A percentile compares a stretch with the other conserved stretches of the same genome.
phyloP scores from a whole-genome alignment of 2,888 invertebrate genomes.

The Ecdyonurus torrentis region DNA sequence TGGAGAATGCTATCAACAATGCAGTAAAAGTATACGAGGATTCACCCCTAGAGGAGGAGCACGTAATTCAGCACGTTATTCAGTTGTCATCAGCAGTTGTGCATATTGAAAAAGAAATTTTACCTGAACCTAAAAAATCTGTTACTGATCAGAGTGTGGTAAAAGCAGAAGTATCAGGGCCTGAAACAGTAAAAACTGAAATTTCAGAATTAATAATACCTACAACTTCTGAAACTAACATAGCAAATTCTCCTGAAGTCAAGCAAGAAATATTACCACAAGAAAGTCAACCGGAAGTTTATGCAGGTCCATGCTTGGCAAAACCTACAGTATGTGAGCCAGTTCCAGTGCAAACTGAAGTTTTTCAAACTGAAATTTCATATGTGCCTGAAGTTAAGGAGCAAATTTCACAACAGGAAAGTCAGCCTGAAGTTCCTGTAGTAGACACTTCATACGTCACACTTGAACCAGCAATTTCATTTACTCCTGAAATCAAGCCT shows the following conservation, averaged over 20 bases:
- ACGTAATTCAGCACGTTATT: constrained; percentile 16
- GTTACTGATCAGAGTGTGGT: neutral
- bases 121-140: neutral
- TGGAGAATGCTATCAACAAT: too few relatives aligned
- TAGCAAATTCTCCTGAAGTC: neutral
- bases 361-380: neutral
- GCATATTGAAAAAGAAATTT: neutral
- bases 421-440: too few relatives aligned
- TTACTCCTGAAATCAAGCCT: constrained; percentile 4
- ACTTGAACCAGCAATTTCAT: too few relatives aligned
- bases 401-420: neutral
- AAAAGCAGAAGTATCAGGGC: neutral
- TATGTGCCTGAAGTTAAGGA: constrained; percentile 1
- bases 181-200: neutral
- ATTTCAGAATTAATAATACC: neutral
- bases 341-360: neutral
- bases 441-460: too few relatives aligned
- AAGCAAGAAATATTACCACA: neutral
- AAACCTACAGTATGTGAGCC: too few relatives aligned
- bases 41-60: constrained; percentile 19
- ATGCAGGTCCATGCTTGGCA: too few relatives aligned
- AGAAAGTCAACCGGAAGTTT: neutral
- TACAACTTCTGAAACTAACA: neutral
- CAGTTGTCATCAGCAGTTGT: neutral
- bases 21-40: too few relatives aligned